phyloP scores from a whole-genome alignment of 2,113 vertebrate genomes.

The Oxyruncus cristatus region DNA sequence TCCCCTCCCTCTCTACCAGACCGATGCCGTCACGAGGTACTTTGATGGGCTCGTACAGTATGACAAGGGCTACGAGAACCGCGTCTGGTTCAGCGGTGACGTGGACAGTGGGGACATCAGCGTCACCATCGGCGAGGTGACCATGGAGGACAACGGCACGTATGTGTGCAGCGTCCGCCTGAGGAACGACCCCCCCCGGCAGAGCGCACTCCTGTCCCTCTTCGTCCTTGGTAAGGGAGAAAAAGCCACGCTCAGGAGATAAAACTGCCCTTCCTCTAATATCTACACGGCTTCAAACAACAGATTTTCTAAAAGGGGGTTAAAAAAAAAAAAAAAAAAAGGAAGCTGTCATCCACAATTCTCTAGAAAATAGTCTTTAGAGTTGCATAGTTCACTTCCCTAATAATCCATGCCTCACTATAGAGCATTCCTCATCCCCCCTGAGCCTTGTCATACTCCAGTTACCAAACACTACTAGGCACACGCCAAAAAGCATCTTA shows the following conservation, averaged over 20 bases:
- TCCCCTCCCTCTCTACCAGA: slow-evolving; percentile 55
- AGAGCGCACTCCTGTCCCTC: slow-evolving; percentile 53
- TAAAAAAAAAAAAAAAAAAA: no score
- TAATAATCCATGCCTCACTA: neutral
- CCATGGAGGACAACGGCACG: slow-evolving; percentile 79
- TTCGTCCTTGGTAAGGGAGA: slow-evolving; percentile 81
- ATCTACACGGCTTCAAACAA: accelerated
- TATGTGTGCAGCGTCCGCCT: slow-evolving; percentile 76
- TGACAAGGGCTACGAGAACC: slow-evolving; percentile 59
- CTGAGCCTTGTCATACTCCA: neutral
- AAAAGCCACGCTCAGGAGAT: neutral
- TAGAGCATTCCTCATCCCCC: neutral
- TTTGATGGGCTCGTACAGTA: neutral
- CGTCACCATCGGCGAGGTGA: slow-evolving; percentile 71
- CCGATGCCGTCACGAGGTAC: slow-evolving; percentile 39
- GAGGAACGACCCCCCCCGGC: slow-evolving; percentile 46
- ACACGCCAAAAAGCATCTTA: neutral
- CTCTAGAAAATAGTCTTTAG: neutral
- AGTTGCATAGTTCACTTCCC: neutral
- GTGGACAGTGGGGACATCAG: neutral
- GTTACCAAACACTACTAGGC: neutral
- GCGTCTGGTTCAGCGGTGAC: slow-evolving; percentile 37
- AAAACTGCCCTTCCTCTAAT: neutral
- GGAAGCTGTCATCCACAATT: neutral
- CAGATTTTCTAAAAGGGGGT: neutral